A percentile compares a stretch with the other conserved stretches of the same genome.
Conservation (phyloP, 64 coral and sea anemone genomes). For the Orbicella faveolata region DNA sequence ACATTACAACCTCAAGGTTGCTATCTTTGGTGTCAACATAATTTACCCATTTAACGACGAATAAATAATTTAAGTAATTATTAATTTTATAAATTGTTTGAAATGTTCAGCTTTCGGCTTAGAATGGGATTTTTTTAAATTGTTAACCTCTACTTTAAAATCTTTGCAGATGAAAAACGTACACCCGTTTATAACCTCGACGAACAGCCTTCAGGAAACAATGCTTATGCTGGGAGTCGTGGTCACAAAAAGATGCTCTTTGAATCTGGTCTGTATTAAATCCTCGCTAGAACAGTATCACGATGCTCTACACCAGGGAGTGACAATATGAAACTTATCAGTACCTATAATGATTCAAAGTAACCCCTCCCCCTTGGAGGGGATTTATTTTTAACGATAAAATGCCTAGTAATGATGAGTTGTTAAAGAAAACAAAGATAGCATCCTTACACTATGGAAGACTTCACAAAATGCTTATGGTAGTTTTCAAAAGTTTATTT, state of each 20-base stretch:
- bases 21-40: no score
- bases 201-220: neutral
- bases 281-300: neutral
- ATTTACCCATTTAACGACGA: no score
- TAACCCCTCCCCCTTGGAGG: no score
- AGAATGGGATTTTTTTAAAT: neutral
- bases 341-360: no score
- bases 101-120: no score
- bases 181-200: conserved; percentile 3
- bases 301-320: neutral
- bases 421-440: neutral
- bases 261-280: neutral
- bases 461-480: conserved; percentile 18
- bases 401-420: no score
- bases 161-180: conserved; percentile 30
- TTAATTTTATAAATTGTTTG: no score
- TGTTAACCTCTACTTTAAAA: neutral
- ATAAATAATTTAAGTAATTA: no score
- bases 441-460: conserved; percentile 38
- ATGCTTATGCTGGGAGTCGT: neutral
- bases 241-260: neutral
- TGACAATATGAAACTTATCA: no score
- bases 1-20: no score
- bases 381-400: no score
- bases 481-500: no score